Percentiles rank a stretch among this genome's conserved stretches.
Evolutionary conservation across 2,113 vertebrate species (phyloP).

Genomic region (Drymodes brunneopygia): DNA sequence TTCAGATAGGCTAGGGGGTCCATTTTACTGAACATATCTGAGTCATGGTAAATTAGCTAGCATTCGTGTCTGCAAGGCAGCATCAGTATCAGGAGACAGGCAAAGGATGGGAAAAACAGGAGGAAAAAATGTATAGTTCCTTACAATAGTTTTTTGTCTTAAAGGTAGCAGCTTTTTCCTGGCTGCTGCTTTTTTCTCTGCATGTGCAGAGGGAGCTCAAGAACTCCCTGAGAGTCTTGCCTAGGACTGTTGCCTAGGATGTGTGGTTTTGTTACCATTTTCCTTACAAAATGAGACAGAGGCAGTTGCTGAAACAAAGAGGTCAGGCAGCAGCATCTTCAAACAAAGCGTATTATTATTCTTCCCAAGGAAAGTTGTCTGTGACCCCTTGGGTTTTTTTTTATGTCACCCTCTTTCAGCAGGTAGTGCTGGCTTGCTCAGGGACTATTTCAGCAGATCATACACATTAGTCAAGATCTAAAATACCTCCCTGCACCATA

Average conservation of each 20-base stretch:
- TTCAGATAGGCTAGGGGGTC: accelerated
- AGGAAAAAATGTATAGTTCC: not conserved
- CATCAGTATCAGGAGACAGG: not conserved
- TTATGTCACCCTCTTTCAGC: conserved; percentile 31
- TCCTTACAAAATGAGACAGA: not conserved
- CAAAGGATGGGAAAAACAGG: not conserved
- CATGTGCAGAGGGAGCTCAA: not conserved
- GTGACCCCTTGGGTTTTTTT: not conserved
- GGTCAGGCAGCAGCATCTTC: not conserved
- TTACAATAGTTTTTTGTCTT: not conserved
- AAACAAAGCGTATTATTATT: not conserved
- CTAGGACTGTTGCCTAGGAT: not conserved
- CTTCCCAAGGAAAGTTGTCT: not conserved
- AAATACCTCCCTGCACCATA: conserved; percentile 36
- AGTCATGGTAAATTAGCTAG: not conserved
- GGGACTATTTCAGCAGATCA: conserved; percentile 53
- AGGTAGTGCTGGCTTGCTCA: conserved; percentile 52
- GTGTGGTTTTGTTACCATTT: not conserved
- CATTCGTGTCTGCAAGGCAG: not conserved
- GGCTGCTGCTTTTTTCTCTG: not conserved
- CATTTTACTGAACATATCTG: not conserved
- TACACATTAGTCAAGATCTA: conserved; percentile 59
- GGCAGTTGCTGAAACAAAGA: not conserved
- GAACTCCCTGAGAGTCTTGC: not conserved
- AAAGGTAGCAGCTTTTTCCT: not conserved